Evolutionary conservation across 1,140 invertebrate species (phyloP), one percentile per base, ranked within the genome.

Genomic region (Centruroides vittatus): DNA sequence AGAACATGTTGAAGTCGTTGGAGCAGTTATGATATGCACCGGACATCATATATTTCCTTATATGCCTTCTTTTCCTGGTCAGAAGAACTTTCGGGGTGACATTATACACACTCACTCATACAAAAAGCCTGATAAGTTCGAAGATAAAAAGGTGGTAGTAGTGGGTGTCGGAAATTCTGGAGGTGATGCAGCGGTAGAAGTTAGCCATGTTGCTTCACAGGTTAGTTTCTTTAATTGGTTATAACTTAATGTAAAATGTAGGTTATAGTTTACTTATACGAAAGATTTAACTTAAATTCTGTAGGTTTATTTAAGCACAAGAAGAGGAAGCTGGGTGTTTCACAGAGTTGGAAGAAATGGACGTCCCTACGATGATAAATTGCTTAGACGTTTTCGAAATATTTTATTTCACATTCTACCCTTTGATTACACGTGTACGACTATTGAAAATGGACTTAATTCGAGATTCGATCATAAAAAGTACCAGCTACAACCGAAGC

Each of bases 151-250:
- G 13, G 73, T 77, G 7, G 67, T 79, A 7, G 68, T 80, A n/a
- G 66, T 80, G n/a, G 79, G 79, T 12, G 73, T 80, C 49, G 79
- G 79, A 9, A 81, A 80, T 67, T 80, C 79, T 6, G 77, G 75
- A 35, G 70, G 72, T 9, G 79, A 80, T 67, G 75, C 78, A 47
- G 79, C 78, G 36, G 76, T 77, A n/a, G 79, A 80, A 61, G 61
- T 79, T 8, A 72, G 73, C 35, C 69, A 70, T 60, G 70, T 77
- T n/a, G 70, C 76, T 13, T 70, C 73, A 61, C 64, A 76, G 71
- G 78, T 77, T 7, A 6, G 34, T 7, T 52, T 41, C 8, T 6
- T 41, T 5, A 41, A 3, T 41, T 41, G 5, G 8, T 41, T 41
- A 41, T 41, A 41, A 41, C 41, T 41, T 35, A 3, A 3, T 41